Evolutionary conservation across 2,888 invertebrate genomes (phyloP).

Genomic region (Melipona beecheii): DNA sequence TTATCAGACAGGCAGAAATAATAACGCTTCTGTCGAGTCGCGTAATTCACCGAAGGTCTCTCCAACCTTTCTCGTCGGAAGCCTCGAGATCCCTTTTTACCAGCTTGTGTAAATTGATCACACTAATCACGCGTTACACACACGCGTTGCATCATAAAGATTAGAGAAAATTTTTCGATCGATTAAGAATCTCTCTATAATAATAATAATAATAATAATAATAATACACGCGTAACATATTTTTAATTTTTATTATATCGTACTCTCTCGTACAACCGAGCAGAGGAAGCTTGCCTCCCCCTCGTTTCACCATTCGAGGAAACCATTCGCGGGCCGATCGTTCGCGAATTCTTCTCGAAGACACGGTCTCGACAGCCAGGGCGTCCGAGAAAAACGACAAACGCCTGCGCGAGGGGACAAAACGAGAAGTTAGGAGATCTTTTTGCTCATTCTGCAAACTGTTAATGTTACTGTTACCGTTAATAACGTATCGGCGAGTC

Average conservation of each 20-base stretch:
- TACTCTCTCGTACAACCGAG: background rate
- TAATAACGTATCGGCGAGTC: slow-evolving; percentile 4
- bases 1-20: slow-evolving; percentile 24
- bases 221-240: background rate
- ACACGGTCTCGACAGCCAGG: background rate
- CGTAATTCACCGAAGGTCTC: slow-evolving; percentile 41
- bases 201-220: slow-evolving; percentile 12
- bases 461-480: background rate
- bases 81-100: slow-evolving; percentile 45
- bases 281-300: background rate
- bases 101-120: slow-evolving; percentile 5
- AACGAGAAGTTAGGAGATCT: background rate
- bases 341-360: background rate
- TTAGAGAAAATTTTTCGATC: slow-evolving; percentile 13
- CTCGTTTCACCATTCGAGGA: slow-evolving; percentile 4
- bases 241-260: background rate
- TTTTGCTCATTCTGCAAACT: slow-evolving; percentile 50
- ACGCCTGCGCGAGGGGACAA: background rate
- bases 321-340: background rate
- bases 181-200: slow-evolving; percentile 13
- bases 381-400: background rate
- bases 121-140: background rate
- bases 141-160: background rate
- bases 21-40: slow-evolving; percentile 10
- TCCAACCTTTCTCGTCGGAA: slow-evolving; percentile 46